phyloP scores from a whole-genome alignment of 1,140 invertebrate species.

The Saccostrea glomerata region DNA sequence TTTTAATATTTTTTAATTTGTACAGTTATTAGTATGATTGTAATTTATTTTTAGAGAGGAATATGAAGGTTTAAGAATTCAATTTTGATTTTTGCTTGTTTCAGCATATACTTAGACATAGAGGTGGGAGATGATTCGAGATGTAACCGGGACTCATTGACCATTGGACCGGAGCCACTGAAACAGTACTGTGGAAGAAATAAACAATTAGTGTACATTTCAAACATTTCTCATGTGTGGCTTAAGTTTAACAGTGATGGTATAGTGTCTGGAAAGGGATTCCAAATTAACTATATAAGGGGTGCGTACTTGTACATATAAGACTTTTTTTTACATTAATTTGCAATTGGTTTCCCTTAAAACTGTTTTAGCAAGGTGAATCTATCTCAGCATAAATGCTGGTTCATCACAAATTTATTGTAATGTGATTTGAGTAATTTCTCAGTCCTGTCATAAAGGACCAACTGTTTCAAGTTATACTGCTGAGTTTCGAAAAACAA shows the following conservation, averaged over 20 bases:
- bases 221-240: conserved; percentile 16
- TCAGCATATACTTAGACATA: conserved; percentile 46
- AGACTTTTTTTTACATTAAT: no score
- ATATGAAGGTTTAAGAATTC: not conserved
- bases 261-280: conserved; percentile 47
- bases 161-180: conserved; percentile 47
- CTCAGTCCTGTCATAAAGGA: no score
- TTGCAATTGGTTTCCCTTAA: no score
- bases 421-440: no score
- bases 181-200: conserved; percentile 35
- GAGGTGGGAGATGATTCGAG: not conserved
- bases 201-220: conserved; percentile 5
- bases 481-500: no score
- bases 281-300: conserved; percentile 55
- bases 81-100: not conserved
- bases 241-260: conserved; percentile 27
- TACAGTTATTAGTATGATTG: no score
- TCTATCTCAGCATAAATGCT: no score
- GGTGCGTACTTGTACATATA: conserved; percentile 42
- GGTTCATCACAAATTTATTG: no score
- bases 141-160: conserved; percentile 50
- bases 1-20: no score
- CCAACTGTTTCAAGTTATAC: no score
- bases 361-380: no score
- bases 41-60: no score